phyloP scores from a whole-genome alignment of 2,113 vertebrate genomes.

The Stictonetta naevosa region DNA sequence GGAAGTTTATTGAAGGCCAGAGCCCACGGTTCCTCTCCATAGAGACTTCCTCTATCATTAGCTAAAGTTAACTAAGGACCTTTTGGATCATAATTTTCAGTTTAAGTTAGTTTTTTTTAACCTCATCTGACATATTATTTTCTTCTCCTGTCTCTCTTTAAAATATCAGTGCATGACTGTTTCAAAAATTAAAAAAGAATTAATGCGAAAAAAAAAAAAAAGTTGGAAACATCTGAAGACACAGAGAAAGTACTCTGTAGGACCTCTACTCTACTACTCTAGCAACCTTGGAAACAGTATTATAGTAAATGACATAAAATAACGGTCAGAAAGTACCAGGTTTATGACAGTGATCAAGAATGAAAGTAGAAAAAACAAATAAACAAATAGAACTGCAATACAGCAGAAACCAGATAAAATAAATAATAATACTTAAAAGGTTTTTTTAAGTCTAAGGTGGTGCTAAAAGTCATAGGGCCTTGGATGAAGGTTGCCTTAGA shows the following conservation, averaged over 20 bases:
- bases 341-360: not conserved
- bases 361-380: not conserved
- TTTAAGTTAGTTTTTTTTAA: not conserved
- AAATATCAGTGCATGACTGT: not conserved
- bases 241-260: not conserved
- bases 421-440: not conserved
- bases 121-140: not conserved
- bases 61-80: not conserved
- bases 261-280: no score
- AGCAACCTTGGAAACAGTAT: not conserved
- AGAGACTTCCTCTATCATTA: not conserved
- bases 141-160: not conserved
- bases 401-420: not conserved
- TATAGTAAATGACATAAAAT: not conserved
- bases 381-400: not conserved
- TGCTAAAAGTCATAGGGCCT: not conserved
- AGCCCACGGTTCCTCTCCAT: not conserved
- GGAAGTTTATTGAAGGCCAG: not conserved
- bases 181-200: not conserved
- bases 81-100: not conserved
- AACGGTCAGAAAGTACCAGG: not conserved
- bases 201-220: not conserved
- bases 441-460: not conserved
- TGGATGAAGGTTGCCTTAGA: not conserved
- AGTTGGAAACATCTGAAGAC: not conserved